Percentiles rank a stretch among this genome's conserved stretches.
phyloP scores from a whole-genome alignment of 2,113 vertebrate species.

The Micromys minutus region DNA sequence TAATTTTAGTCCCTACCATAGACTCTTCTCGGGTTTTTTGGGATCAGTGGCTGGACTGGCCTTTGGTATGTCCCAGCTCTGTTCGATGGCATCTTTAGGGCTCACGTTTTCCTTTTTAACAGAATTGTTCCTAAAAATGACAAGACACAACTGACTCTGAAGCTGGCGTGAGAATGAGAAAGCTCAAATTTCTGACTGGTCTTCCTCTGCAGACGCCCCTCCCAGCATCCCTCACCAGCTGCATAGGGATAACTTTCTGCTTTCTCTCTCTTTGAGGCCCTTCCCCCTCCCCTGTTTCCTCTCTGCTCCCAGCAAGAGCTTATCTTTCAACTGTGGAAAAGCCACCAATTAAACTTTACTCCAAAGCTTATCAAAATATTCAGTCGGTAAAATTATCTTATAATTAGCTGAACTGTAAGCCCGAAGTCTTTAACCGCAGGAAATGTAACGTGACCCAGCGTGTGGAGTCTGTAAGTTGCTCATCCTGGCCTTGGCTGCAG shows the following conservation, averaged over 20 bases:
- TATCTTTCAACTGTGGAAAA: conserved; percentile 69
- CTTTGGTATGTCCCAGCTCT: not conserved
- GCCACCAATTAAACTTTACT: conserved; percentile 59
- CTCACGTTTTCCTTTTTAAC: not conserved
- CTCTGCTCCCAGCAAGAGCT: conserved; percentile 27
- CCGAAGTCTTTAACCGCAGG: conserved; percentile 71
- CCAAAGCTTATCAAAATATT: conserved; percentile 71
- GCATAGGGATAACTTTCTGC: not conserved
- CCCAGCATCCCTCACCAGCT: not conserved
- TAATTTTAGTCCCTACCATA: not conserved
- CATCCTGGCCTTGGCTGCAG: conserved; percentile 29
- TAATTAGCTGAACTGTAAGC: conserved; percentile 60
- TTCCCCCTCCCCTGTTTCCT: not conserved
- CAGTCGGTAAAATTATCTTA: conserved; percentile 62
- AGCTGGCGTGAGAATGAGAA: conserved; percentile 27
- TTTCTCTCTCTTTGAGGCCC: not conserved
- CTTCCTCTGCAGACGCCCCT: not conserved
- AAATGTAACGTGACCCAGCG: conserved; percentile 48
- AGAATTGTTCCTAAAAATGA: not conserved
- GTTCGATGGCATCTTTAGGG: not conserved
- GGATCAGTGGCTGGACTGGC: too few species aligned
- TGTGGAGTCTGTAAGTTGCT: conserved; percentile 59
- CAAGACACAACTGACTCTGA: conserved; percentile 27
- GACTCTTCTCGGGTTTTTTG: not conserved
- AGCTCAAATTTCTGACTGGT: not conserved